Conservation (phyloP, 2,888 invertebrate genomes). For the Aphodius granarius region DNA sequence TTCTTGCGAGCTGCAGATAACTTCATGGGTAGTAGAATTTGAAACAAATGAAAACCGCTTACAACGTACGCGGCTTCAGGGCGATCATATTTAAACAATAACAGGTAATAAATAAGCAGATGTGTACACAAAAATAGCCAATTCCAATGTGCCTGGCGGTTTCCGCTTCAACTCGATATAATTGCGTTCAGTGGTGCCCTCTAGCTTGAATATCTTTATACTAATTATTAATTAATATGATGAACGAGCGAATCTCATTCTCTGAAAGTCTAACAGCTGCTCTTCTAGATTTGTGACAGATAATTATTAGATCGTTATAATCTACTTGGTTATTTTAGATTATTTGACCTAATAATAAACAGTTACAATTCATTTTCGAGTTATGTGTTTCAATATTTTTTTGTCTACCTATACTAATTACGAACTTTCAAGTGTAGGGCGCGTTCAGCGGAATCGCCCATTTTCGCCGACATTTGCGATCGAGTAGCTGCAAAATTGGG, state of each 20-base stretch:
- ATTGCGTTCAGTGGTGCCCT: constrained; percentile 5
- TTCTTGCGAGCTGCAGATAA: neutral
- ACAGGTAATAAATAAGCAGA: neutral
- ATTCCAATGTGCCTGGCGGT: constrained; percentile 10
- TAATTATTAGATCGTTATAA: no score
- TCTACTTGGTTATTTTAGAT: no score
- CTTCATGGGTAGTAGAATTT: neutral
- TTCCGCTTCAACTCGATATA: neutral
- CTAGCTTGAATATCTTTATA: constrained; percentile 10
- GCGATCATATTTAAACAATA: neutral
- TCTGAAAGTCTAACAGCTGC: neutral
- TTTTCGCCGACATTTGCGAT: no score
- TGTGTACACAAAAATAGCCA: neutral
- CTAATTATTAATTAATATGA: neutral
- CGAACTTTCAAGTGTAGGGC: no score
- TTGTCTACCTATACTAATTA: no score
- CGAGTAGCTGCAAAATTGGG: no score
- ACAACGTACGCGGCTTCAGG: neutral
- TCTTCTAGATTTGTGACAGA: no score
- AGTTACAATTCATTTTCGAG: no score
- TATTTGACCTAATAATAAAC: no score
- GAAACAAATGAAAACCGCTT: neutral
- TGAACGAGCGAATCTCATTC: neutral
- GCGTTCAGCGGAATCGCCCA: no score
- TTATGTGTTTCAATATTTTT: no score